phyloP scores from a whole-genome alignment of 2,888 invertebrate genomes.

The Myopa tessellatipennis region DNA sequence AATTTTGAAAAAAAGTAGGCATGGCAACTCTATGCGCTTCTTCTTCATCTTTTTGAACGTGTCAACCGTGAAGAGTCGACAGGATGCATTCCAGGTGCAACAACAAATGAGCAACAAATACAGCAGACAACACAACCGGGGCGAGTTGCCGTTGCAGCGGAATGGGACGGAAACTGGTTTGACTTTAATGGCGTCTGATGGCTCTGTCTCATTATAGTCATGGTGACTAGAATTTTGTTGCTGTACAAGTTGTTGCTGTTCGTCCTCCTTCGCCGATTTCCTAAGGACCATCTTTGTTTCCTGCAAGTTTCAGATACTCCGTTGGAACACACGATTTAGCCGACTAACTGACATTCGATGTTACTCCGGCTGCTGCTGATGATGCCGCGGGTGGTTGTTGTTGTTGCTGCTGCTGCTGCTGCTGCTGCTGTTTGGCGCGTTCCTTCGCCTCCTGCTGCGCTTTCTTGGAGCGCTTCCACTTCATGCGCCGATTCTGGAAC shows the following conservation, averaged over 20 bases:
- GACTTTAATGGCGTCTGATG: not conserved
- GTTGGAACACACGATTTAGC: constrained; percentile 27
- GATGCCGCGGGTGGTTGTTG: not conserved
- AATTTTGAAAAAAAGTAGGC: too few species aligned
- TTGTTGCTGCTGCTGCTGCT: constrained; percentile 53
- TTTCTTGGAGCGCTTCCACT: constrained; percentile 98
- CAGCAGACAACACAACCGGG: not conserved
- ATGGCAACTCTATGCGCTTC: constrained; percentile 2
- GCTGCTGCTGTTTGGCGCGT: constrained; percentile 63
- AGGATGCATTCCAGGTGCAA: too few species aligned
- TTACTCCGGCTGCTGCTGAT: constrained; percentile 49
- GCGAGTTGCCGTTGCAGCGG: not conserved
- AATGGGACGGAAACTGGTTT: not conserved
- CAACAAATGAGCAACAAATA: not conserved
- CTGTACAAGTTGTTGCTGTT: not conserved
- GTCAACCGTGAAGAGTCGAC: too few species aligned
- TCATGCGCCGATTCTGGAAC: constrained; percentile 99
- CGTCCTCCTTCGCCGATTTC: not conserved
- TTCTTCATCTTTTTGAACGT: too few species aligned
- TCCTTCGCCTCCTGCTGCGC: constrained; percentile 88
- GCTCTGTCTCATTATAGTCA: not conserved
- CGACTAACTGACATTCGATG: constrained; percentile 46
- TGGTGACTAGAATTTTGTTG: constrained; percentile 27
- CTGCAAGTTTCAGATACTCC: not conserved
- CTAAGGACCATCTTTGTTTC: too few species aligned